Conservation (phyloP, 2,888 invertebrate species). For the Drosophila demipolita region DNA sequence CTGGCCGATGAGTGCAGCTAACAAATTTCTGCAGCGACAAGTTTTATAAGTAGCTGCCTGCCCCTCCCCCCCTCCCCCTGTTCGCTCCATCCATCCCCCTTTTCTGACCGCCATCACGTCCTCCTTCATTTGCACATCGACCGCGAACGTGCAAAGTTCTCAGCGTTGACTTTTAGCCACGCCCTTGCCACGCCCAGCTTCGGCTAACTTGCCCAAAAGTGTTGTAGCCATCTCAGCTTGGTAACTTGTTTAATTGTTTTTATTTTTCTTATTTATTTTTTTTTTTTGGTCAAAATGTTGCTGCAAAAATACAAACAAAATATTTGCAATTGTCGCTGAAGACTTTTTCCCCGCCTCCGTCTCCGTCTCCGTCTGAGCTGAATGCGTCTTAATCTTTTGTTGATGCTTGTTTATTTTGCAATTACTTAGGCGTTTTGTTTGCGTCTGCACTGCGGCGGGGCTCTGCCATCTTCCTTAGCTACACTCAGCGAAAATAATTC, state of each 20-base stretch:
- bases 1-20: constrained; percentile 32
- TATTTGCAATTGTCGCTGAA: constrained; percentile 70
- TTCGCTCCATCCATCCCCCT: constrained; percentile 1
- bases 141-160: constrained; percentile 67
- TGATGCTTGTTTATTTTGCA: constrained; percentile 83
- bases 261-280: background rate
- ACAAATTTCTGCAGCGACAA: constrained; percentile 71
- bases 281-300: constrained; percentile 30
- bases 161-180: constrained; percentile 50
- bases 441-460: constrained; percentile 78
- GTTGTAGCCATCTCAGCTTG: constrained; percentile 13
- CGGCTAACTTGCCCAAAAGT: background rate
- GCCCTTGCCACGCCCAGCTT: background rate
- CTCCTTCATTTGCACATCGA: constrained; percentile 81
- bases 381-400: constrained; percentile 82
- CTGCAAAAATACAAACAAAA: constrained; percentile 58
- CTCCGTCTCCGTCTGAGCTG: constrained; percentile 9
- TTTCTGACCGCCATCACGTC: constrained; percentile 58
- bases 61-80: background rate
- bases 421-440: constrained; percentile 83
- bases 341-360: constrained; percentile 3
- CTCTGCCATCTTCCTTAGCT: constrained; percentile 25
- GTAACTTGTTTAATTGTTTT: constrained; percentile 65
- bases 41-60: constrained; percentile 70
- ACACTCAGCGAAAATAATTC: background rate